Conservation (phyloP, 2,888 invertebrate genomes). For the Ornithoptera priamus region DNA sequence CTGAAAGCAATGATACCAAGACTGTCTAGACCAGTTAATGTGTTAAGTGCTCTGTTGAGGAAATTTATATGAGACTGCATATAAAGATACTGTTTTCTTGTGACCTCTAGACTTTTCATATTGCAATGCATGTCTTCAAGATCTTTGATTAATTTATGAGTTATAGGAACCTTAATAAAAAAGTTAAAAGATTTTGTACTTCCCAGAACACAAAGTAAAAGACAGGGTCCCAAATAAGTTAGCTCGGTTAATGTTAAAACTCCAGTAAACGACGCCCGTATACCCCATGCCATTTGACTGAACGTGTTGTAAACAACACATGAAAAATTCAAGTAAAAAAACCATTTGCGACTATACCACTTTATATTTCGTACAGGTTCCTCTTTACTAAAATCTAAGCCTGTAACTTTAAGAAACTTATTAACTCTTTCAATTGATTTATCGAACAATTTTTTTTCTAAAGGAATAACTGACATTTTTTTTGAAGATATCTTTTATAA, state of each 20-base stretch:
- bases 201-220: slow-evolving; percentile 12
- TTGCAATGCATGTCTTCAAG: slow-evolving; percentile 3
- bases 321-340: slow-evolving; percentile 12
- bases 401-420: slow-evolving; percentile 12
- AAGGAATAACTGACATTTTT: slow-evolving; percentile 10
- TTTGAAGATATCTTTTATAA: not conserved
- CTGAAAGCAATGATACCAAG: slow-evolving; percentile 21
- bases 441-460: slow-evolving; percentile 1
- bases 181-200: slow-evolving; percentile 19
- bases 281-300: slow-evolving; percentile 15
- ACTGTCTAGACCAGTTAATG: not conserved
- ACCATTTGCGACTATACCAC: not conserved
- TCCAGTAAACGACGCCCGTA: not conserved
- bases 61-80: slow-evolving; percentile 4
- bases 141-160: not conserved
- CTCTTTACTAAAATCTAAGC: slow-evolving; percentile 2
- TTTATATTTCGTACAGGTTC: not conserved
- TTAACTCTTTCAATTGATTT: slow-evolving; percentile 17
- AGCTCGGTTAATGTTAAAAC: slow-evolving; percentile 8
- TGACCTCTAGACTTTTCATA: not conserved
- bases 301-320: not conserved
- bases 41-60: slow-evolving; percentile 16
- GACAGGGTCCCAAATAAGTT: slow-evolving; percentile 16
- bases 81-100: not conserved
- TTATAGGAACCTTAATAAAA: not conserved